Base-by-base conservation (phyloP, 2,888 invertebrate species). In the Apotomis betuletana region DNA sequence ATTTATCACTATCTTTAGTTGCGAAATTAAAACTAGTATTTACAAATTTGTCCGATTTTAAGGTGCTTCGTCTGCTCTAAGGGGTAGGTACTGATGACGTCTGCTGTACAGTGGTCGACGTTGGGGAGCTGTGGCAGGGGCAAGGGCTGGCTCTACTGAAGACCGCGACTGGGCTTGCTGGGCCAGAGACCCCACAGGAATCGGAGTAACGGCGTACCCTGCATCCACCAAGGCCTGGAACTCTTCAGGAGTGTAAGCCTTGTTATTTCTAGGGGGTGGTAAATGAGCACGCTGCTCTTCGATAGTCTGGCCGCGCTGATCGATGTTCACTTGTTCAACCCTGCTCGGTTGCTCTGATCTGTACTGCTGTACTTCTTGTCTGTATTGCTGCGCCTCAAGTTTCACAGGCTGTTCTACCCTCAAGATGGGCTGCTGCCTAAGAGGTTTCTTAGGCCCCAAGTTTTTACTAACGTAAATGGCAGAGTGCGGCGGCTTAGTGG, bases 191-290 rank as follows among this genome's bases (percentile, higher is more conserved):
- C 88, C 87, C 1, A 94, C 90, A 67, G 94, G 94, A 54, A 94
- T 86, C 49, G 94, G 94, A 3, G 94, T 94, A 1, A 94, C 94
- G 2, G 94, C 85, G 74, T 93, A 94, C 0, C 94, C 94, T 71
- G 94, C 94, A 10, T 90, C 93, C 55, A 94, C 87, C 73, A 94
- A 83, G 12, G 92, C 93, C 27, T 89, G 89, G 72, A 94, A 94
- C 75, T 94, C 94, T 70, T 94, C 93, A 70, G 92, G 94, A 65
- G 94, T 94, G 71, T 94, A 94, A 2, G 93, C 93, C 75, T 90
- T 93, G 75, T 91, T 92, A 70, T 94, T 94, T 75, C 86, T 93
- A 8, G 94, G 94, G 1, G 93, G 94, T 68, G 94, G 94, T 67
- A 94, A 80, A n/a, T 86, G 89, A 0, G 90, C 84, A 71, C 92